Percentiles rank a stretch among this genome's conserved stretches.
phyloP scores from a whole-genome alignment of 2,113 vertebrate genomes.

The Epinephelus moara region DNA sequence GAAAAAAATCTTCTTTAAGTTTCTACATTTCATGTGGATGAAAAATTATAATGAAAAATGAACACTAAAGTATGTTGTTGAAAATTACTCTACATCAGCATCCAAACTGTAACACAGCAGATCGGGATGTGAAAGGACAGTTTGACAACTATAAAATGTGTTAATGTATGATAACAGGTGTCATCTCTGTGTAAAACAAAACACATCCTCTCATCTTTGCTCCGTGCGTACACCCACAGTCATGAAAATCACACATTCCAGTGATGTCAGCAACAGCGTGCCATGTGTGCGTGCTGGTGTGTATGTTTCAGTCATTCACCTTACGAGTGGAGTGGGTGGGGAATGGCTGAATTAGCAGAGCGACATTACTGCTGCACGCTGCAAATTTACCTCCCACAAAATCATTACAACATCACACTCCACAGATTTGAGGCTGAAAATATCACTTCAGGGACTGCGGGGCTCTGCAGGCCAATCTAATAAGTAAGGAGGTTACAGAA shows the following conservation, averaged over 20 bases:
- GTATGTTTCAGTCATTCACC: constrained; percentile 53
- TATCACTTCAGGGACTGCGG: constrained; percentile 53
- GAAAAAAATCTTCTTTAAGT: not conserved
- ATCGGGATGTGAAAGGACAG: constrained; percentile 23
- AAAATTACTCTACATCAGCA: not conserved
- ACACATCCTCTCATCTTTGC: not conserved
- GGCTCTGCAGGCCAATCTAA: constrained; percentile 50
- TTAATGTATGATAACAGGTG: constrained; percentile 20
- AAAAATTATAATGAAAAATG: not conserved
- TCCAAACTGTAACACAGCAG: constrained; percentile 34
- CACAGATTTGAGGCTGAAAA: constrained; percentile 38
- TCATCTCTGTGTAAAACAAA: not conserved
- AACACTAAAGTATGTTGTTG: not conserved
- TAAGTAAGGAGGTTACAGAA: constrained; percentile 40
- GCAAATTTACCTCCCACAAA: constrained; percentile 73
- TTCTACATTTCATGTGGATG: not conserved
- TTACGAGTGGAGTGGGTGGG: constrained; percentile 41
- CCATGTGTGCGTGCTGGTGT: constrained; percentile 2
- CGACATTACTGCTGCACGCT: constrained; percentile 65
- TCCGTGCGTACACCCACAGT: constrained; percentile 1
- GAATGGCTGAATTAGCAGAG: constrained; percentile 67
- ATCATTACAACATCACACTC: constrained; percentile 72
- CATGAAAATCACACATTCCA: constrained; percentile 50
- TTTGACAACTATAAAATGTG: constrained; percentile 39
- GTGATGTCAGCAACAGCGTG: constrained; percentile 46